Base-by-base conservation (phyloP, 2,797 vertebrate genomes). In the Onychomys torridus region DNA sequence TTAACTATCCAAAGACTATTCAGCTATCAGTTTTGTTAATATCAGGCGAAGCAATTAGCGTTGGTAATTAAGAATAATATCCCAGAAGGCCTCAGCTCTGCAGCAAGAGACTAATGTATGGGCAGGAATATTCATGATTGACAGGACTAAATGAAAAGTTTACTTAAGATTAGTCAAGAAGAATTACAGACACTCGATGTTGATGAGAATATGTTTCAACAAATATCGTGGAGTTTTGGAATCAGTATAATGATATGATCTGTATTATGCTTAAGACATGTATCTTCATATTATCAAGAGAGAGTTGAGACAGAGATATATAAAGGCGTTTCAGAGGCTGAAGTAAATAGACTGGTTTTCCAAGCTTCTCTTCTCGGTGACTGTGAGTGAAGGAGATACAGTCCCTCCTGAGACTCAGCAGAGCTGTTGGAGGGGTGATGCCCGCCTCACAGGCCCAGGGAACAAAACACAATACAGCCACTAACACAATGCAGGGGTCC, bases 401-500 rank as follows among this genome's bases (percentile, higher is more conserved):
- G 27, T 78, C 73, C 84, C 76, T 90, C 49, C 34, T 88, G 88
- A 25, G 77, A 91, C 6, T 77, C 79, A 94, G 65, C 75, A 77
- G 96, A 92, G 57, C 90, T 78, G 75, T 1, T 3, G 9, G 57
- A 83, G 11, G 63, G 95, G 79, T 0, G 2, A 94, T 61, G 81
- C 76, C 92, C 55, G 87, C 89, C 95, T 96, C 82, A 19, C 52
- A 76, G 83, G 94, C 86, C 71, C 81, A 59, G 93, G 83, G 83
- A 97, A 98, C 95, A 55, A 71, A 95, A 32, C 65, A 40, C 78
- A 75, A 49, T 43, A n/a, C 11, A 88, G 69, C 55, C 81, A 43
- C 34, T 73, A 86, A 52, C 91, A 92, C 95, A 92, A 83, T 90
- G 82, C 3, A 13, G 77, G 43, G 93, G 94, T 97, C 94, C 65